Conservation (phyloP, 2,113 vertebrate species). For the Scatophagus argus region DNA sequence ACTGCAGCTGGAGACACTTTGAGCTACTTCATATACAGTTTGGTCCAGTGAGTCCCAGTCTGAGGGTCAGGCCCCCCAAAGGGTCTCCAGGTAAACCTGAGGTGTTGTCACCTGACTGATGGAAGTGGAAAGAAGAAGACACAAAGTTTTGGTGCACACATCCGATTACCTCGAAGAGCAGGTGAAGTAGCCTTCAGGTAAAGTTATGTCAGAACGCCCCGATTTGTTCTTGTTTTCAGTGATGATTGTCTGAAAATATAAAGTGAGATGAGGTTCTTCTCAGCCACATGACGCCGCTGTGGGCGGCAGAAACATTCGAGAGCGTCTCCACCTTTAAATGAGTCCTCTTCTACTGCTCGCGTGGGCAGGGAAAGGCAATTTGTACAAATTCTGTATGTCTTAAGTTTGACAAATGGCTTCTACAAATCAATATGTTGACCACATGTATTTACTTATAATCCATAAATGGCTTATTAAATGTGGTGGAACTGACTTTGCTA, state of each 20-base stretch:
- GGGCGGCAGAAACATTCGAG: neutral
- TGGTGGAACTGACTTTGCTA: neutral
- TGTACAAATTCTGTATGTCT: neutral
- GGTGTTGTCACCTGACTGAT: no score
- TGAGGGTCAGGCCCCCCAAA: no score
- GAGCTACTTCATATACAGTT: no score
- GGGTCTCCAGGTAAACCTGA: no score
- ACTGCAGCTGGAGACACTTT: no score
- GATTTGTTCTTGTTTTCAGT: neutral
- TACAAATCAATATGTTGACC: neutral
- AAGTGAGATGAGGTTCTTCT: neutral
- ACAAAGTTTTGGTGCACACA: no score
- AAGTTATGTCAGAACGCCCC: no score
- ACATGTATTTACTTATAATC: neutral
- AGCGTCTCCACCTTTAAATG: neutral
- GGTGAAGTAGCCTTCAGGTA: no score
- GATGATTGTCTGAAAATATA: neutral
- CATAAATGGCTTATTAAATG: neutral
- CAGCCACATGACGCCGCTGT: neutral
- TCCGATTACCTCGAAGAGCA: no score
- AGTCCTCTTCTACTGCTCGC: neutral
- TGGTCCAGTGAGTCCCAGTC: no score
- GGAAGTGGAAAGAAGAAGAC: no score
- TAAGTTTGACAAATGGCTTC: neutral
- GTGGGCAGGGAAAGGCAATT: neutral